Evolutionary conservation across 2,888 invertebrate genomes (phyloP).

Genomic region (Cybosia mesomella): DNA sequence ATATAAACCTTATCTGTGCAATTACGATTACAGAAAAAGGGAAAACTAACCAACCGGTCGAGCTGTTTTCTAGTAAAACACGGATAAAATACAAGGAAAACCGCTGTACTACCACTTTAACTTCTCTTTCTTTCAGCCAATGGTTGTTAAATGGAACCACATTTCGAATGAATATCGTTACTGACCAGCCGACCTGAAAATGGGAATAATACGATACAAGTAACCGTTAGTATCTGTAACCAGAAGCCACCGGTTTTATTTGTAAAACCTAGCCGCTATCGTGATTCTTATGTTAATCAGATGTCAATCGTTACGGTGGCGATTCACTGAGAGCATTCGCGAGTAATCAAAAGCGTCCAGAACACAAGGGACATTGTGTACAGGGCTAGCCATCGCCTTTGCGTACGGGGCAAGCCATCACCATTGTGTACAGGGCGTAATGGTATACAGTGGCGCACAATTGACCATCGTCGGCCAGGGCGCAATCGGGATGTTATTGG

Average conservation of each 20-base stretch:
- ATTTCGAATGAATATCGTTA: not conserved
- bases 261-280: not conserved
- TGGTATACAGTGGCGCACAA: no score
- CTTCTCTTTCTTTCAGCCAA: not conserved
- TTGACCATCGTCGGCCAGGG: no score
- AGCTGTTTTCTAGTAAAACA: not conserved
- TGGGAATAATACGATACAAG: slow-evolving; percentile 18
- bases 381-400: no score
- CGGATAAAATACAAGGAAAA: not conserved
- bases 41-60: not conserved
- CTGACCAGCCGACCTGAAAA: not conserved
- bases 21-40: no score
- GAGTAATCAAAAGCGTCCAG: not conserved
- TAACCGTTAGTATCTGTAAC: slow-evolving; percentile 18
- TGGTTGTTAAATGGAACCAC: not conserved
- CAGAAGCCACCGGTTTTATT: slow-evolving; percentile 27
- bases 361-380: not conserved
- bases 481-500: no score
- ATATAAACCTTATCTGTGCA: no score
- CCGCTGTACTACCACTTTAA: no score
- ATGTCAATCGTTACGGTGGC: slow-evolving; percentile 20
- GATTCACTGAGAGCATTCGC: not conserved
- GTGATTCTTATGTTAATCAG: slow-evolving; percentile 18
- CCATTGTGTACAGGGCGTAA: no score
- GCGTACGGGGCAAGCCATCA: no score